These are phyloP conservation scores for Nansenia antarctica DNA, from an alignment of 2,113 vertebrate genomes.

Conservation along the genomic window DNA sequence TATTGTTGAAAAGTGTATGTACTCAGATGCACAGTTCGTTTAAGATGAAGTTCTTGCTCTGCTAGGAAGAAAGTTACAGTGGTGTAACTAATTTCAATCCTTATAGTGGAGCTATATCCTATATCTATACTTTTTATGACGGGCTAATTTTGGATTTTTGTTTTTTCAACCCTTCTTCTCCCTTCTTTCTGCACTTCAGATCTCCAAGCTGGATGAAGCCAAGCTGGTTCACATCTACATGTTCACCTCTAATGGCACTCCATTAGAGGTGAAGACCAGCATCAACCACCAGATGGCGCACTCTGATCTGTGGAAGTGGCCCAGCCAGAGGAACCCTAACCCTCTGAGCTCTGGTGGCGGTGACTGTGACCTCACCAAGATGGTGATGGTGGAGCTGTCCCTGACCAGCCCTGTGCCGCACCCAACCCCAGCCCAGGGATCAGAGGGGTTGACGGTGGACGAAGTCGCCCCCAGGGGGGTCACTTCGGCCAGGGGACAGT, in stretches of 20 bases:
- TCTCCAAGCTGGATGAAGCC: constrained; percentile 77
- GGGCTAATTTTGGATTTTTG: no score
- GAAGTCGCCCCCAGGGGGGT: not conserved
- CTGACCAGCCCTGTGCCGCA: not conserved
- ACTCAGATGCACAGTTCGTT: no score
- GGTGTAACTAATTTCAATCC: no score
- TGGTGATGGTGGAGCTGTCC: constrained; percentile 23
- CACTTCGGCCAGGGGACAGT: not conserved
- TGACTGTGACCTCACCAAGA: constrained; percentile 13
- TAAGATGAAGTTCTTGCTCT: no score
- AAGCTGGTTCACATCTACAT: constrained; percentile 80
- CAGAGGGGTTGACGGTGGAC: not conserved
- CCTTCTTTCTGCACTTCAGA: constrained; percentile 74
- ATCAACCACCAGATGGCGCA: constrained; percentile 83
- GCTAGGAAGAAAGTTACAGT: no score
- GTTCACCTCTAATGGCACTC: constrained; percentile 76
- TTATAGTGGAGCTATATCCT: no score
- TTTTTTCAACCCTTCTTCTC: not conserved
- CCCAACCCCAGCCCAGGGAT: constrained; percentile 17
- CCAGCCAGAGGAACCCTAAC: constrained; percentile 27
- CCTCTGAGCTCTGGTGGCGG: no score
- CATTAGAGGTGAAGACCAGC: constrained; percentile 74
- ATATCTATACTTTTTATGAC: no score
- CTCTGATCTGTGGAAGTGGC: constrained; percentile 79
- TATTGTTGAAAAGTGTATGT: no score